Percentiles rank a stretch among this genome's conserved stretches.
Conservation (phyloP, 1,140 invertebrate species). For the Aphelenchoides avenae region DNA sequence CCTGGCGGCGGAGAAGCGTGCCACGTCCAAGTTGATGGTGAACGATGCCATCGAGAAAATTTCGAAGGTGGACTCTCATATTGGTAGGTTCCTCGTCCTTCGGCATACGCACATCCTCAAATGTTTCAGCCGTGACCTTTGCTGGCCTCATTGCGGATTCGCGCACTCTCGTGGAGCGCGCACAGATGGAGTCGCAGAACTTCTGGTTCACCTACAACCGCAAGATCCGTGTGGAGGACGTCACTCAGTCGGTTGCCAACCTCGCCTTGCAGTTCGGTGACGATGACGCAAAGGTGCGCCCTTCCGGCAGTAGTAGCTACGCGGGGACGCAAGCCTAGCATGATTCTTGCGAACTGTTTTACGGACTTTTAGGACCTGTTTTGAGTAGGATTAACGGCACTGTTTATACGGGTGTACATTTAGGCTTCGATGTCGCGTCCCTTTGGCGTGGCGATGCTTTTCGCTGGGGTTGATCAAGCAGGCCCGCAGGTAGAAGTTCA, state of each 20-base stretch:
- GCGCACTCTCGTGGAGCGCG: conserved; percentile 85
- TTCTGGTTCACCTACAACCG: conserved; percentile 59
- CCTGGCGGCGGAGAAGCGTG: conserved; percentile 92
- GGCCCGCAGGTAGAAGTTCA: too few relatives aligned
- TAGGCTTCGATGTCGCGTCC: conserved; percentile 73
- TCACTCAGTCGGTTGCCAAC: conserved; percentile 95
- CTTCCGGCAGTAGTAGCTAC: neutral
- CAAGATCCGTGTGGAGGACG: conserved; percentile 75
- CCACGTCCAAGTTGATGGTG: conserved; percentile 92
- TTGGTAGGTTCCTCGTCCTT: conserved; percentile 67
- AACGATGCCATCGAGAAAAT: conserved; percentile 95
- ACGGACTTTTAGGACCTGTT: neutral
- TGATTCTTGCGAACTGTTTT: too few relatives aligned
- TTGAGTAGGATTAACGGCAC: neutral
- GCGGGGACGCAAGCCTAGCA: too few relatives aligned
- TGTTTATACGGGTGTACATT: conserved; percentile 18
- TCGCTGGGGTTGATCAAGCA: conserved; percentile 66
- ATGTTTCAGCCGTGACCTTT: conserved; percentile 76
- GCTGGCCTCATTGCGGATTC: conserved; percentile 98
- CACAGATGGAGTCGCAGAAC: conserved; percentile 80
- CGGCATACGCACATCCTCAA: too few relatives aligned
- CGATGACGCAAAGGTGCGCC: conserved; percentile 77
- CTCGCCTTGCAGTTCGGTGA: conserved; percentile 97
- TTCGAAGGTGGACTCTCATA: conserved; percentile 87
- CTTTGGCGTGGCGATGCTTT: conserved; percentile 84